phyloP scores from a whole-genome alignment of 37 sponge, comb jelly and placozoan species.

The Crambe crambe region DNA sequence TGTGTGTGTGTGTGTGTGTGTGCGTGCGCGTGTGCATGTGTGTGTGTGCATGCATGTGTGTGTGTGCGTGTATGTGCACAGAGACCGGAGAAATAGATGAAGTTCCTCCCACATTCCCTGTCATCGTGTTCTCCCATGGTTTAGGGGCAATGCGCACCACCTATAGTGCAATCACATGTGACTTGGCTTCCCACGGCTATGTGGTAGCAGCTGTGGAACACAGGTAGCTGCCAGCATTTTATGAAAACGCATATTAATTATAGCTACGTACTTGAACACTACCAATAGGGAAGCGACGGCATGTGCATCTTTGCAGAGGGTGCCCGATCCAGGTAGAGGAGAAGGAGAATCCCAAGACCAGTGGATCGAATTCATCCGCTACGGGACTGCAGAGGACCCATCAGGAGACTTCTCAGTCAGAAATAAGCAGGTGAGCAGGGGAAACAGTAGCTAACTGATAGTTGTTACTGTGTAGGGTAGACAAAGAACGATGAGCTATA shows the following conservation, averaged over 20 bases:
- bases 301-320: constrained; percentile 20
- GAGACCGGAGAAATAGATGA: neutral
- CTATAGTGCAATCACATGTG: constrained; percentile 64
- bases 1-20: neutral
- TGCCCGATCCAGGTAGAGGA: constrained; percentile 22
- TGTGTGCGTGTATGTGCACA: too few relatives aligned
- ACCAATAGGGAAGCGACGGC: constrained; percentile 59
- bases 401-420: constrained; percentile 36
- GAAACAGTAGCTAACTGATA: too few relatives aligned
- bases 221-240: constrained; percentile 47
- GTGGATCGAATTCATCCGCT: constrained; percentile 50
- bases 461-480: too few relatives aligned
- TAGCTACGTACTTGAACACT: neutral
- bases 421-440: constrained; percentile 29
- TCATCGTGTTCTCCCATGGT: constrained; percentile 83
- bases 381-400: neutral
- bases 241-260: neutral
- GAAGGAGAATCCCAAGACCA: constrained; percentile 23
- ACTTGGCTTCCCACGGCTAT: constrained; percentile 84
- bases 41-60: constrained; percentile 7
- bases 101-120: constrained; percentile 22
- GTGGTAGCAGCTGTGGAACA: constrained; percentile 78
- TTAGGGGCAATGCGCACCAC: constrained; percentile 60
- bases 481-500: too few relatives aligned
- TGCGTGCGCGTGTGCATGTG: neutral